Evolutionary conservation across 2,797 vertebrate species (phyloP).

Genomic region (Clarias pachynema): DNA sequence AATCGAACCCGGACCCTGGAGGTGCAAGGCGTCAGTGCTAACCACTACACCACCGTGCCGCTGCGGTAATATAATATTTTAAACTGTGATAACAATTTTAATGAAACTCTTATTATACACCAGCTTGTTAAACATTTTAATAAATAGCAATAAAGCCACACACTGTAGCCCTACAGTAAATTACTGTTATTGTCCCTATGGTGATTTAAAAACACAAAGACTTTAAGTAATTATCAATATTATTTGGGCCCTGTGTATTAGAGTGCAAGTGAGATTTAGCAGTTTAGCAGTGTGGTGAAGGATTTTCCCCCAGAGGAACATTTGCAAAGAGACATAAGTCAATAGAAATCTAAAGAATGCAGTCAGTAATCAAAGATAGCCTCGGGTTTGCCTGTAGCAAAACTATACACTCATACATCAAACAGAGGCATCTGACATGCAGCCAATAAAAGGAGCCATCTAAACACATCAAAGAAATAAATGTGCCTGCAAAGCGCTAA

Average conservation of each 20-base stretch:
- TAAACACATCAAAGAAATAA: conserved; percentile 54
- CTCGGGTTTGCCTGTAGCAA: conserved; percentile 41
- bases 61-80: background rate
- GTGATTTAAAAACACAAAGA: conserved; percentile 4
- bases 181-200: background rate
- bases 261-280: conserved; percentile 2
- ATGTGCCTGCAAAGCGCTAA: conserved; percentile 49
- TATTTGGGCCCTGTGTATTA: background rate
- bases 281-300: background rate
- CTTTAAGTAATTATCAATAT: conserved; percentile 11
- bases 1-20: too few species aligned
- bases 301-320: conserved; percentile 11
- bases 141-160: conserved; percentile 1
- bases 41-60: too few species aligned
- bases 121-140: background rate
- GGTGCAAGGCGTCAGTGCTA: too few species aligned
- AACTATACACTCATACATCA: conserved; percentile 49
- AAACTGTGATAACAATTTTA: background rate
- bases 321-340: conserved; percentile 43
- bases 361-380: conserved; percentile 48
- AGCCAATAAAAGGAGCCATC: conserved; percentile 47
- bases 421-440: conserved; percentile 43
- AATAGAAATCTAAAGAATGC: conserved; percentile 49
- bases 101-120: background rate
- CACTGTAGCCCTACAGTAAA: background rate